Conservation (phyloP, 2,797 vertebrate species). For the Mionectes olivaceus region DNA sequence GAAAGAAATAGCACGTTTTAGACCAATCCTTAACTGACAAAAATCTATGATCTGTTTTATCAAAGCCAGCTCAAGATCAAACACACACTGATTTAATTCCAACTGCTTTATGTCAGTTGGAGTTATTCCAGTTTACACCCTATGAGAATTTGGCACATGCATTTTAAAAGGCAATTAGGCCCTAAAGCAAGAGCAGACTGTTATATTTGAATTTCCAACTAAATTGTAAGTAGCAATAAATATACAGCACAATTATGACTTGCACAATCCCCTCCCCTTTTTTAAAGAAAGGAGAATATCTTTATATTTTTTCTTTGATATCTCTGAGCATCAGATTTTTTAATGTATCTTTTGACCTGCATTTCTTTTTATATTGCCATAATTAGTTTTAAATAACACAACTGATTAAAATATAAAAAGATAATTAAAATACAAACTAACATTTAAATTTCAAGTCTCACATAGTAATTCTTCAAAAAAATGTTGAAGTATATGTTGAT, state of each 20-base stretch:
- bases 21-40: conserved; percentile 19
- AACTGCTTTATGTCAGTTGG: conserved; percentile 49
- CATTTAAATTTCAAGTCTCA: not conserved
- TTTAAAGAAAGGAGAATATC: not conserved
- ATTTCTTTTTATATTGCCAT: conserved; percentile 3
- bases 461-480: not conserved
- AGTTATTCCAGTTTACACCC: conserved; percentile 51
- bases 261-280: not conserved
- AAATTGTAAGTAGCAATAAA: conserved; percentile 37
- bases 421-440: not conserved
- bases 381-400: conserved; percentile 1
- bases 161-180: conserved; percentile 55
- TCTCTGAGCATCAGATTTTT: not conserved
- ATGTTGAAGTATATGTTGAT: not conserved
- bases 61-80: conserved; percentile 60
- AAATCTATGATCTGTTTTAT: conserved; percentile 49
- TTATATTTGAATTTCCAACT: conserved; percentile 44
- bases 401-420: conserved; percentile 51
- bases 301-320: conserved; percentile 35
- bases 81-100: conserved; percentile 52
- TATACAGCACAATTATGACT: not conserved
- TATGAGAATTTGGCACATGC: conserved; percentile 38
- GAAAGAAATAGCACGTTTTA: not conserved
- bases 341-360: not conserved
- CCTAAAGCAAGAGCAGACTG: conserved; percentile 29